Evolutionary conservation across 2,113 vertebrate species (phyloP).

Genomic region (Lontra canadensis): DNA sequence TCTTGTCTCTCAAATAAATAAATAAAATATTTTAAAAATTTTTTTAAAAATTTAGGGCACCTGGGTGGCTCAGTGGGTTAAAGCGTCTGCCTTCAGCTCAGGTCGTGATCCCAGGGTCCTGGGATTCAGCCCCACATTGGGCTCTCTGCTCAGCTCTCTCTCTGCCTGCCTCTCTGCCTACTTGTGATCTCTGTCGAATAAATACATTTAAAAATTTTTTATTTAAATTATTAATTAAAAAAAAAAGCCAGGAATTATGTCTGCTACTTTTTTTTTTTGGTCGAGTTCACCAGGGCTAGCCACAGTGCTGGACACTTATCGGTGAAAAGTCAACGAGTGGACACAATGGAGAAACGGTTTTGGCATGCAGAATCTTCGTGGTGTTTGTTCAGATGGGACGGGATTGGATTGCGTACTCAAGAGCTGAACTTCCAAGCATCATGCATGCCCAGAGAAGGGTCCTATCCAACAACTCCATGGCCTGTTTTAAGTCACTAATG

Average conservation of each 20-base stretch:
- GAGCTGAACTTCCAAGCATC: slow-evolving; percentile 36
- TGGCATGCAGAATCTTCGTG: slow-evolving; percentile 12
- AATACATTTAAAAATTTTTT: no score
- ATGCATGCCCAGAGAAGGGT: background rate
- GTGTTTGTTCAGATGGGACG: background rate
- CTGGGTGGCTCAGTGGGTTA: no score
- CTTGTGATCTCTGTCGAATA: no score
- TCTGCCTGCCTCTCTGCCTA: no score
- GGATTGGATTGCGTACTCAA: background rate
- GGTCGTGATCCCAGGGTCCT: no score
- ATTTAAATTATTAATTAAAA: no score
- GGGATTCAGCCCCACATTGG: no score
- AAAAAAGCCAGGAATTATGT: background rate
- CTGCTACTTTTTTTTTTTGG: background rate
- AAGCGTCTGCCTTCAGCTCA: no score
- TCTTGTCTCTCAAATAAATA: no score
- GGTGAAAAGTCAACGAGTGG: slow-evolving; percentile 20
- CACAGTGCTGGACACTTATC: background rate
- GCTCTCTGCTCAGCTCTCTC: no score
- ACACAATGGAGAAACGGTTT: background rate
- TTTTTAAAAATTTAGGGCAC: no score
- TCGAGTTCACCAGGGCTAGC: background rate
- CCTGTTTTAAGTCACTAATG: background rate
- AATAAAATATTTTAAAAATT: no score
- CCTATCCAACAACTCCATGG: background rate